Percentiles rank a stretch among this genome's conserved stretches.
Conservation (phyloP, 1,140 invertebrate genomes). For the Tachypleus tridentatus region DNA sequence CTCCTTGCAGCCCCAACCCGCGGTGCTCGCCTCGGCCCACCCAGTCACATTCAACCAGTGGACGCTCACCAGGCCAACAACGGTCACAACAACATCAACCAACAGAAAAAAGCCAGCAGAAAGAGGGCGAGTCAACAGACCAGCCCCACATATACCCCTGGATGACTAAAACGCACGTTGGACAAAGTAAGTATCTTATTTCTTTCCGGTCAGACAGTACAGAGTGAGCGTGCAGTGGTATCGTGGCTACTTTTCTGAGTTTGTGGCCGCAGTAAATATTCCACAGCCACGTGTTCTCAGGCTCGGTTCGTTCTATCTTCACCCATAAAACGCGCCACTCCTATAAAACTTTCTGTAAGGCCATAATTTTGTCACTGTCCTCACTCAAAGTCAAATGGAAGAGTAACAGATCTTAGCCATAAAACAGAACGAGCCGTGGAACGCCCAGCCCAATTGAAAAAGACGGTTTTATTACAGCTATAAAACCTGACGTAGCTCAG, state of each 20-base stretch:
- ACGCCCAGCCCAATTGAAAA: neutral
- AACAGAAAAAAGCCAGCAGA: constrained; percentile 2
- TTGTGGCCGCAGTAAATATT: constrained; percentile 17
- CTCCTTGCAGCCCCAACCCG: constrained; percentile 13
- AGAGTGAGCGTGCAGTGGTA: neutral
- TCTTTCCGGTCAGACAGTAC: neutral
- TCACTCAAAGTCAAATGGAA: constrained; percentile 7
- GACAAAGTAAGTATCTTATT: constrained; percentile 68
- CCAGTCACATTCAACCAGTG: constrained; percentile 36
- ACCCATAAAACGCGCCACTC: constrained; percentile 21
- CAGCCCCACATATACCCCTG: constrained; percentile 92
- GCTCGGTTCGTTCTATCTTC: constrained; percentile 15
- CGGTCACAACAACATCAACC: constrained; percentile 17
- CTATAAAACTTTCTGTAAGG: constrained; percentile 21
- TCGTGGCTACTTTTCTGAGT: constrained; percentile 12
- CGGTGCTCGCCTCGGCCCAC: constrained; percentile 34
- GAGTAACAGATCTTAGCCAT: constrained; percentile 3
- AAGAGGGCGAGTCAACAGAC: constrained; percentile 34
- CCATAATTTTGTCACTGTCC: constrained; percentile 20
- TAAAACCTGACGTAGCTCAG: constrained; percentile 7
- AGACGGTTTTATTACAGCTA: constrained; percentile 21
- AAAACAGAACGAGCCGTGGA: neutral
- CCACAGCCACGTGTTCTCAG: constrained; percentile 14
- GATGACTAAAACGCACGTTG: constrained; percentile 94
- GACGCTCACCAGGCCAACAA: constrained; percentile 28